Evolutionary conservation across 1,140 invertebrate genomes (phyloP).

Genomic region (Ooceraea biroi): DNA sequence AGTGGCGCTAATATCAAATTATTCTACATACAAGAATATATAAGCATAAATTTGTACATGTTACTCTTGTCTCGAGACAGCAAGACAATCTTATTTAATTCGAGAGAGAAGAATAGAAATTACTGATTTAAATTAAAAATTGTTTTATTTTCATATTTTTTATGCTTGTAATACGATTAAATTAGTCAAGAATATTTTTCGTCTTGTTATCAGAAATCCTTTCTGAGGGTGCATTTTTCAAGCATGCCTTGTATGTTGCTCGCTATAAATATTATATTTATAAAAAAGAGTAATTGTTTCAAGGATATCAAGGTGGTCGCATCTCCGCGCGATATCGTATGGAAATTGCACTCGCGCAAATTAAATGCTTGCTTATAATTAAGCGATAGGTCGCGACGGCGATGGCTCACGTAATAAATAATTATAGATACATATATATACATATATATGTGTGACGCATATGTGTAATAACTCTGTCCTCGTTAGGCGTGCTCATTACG

Average conservation of each 20-base stretch:
- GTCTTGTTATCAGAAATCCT: too few relatives aligned
- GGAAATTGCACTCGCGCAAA: conserved; percentile 54
- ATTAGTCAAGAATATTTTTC: too few relatives aligned
- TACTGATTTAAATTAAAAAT: too few relatives aligned
- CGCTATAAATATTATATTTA: conserved; percentile 1
- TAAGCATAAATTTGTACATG: too few relatives aligned
- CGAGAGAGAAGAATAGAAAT: too few relatives aligned
- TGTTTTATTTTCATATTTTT: too few relatives aligned
- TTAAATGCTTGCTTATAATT: conserved; percentile 49
- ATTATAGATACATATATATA: conserved; percentile 38
- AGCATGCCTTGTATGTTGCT: neutral
- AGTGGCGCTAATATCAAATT: too few relatives aligned
- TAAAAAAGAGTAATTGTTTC: conserved; percentile 34
- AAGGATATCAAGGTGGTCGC: conserved; percentile 22
- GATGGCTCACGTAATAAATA: conserved; percentile 48
- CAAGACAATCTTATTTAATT: too few relatives aligned
- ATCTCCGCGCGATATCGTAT: neutral
- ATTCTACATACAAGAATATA: too few relatives aligned
- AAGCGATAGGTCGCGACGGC: conserved; percentile 14
- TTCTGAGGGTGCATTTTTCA: conserved; percentile 2
- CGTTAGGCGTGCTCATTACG: conserved; percentile 49
- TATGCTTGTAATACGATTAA: too few relatives aligned
- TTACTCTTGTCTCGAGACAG: too few relatives aligned
- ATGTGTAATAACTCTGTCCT: conserved; percentile 22
- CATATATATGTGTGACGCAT: neutral